phyloP scores from a whole-genome alignment of 2,797 vertebrate species.

The Myoxocephalus aenaeus region DNA sequence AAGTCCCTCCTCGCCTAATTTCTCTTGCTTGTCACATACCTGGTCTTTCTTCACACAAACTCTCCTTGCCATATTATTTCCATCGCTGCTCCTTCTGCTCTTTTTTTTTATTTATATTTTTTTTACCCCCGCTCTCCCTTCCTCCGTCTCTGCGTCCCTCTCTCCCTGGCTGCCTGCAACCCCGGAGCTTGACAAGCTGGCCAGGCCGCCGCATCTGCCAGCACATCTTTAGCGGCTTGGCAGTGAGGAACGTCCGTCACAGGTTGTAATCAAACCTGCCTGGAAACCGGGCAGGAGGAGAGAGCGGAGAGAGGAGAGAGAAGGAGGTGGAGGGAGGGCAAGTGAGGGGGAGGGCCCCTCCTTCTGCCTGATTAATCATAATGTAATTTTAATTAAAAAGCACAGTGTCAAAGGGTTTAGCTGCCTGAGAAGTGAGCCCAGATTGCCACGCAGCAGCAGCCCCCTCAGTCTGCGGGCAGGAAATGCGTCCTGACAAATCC shows the following conservation, averaged over 20 bases:
- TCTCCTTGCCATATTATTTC: slow-evolving; percentile 38
- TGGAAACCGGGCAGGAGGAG: slow-evolving; percentile 81
- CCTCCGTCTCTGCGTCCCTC: slow-evolving; percentile 57
- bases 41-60: slow-evolving; percentile 23
- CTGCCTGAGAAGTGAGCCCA: slow-evolving; percentile 99
- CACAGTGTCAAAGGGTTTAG: slow-evolving; percentile 99
- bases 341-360: slow-evolving; percentile 81
- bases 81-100: slow-evolving; percentile 38
- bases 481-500: slow-evolving; percentile 93
- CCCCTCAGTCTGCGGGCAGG: slow-evolving; percentile 94
- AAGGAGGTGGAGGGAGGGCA: slow-evolving; percentile 47
- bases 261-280: slow-evolving; percentile 98
- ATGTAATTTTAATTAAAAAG: slow-evolving; percentile 99
- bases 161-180: slow-evolving; percentile 70
- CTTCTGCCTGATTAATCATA: slow-evolving; percentile 99
- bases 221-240: slow-evolving; percentile 98
- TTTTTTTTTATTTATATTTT: not conserved
- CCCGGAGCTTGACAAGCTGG: slow-evolving; percentile 82
- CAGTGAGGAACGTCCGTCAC: slow-evolving; percentile 92
- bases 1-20: slow-evolving; percentile 31
- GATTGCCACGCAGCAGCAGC: slow-evolving; percentile 97
- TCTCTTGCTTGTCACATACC: slow-evolving; percentile 35
- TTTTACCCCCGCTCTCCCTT: slow-evolving; percentile 6
- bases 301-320: slow-evolving; percentile 57
- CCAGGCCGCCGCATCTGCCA: slow-evolving; percentile 92